Percentiles rank a stretch among this genome's conserved stretches.
Evolutionary conservation across 2,797 vertebrate genomes (phyloP).

Genomic region (Centropyge bicolor): DNA sequence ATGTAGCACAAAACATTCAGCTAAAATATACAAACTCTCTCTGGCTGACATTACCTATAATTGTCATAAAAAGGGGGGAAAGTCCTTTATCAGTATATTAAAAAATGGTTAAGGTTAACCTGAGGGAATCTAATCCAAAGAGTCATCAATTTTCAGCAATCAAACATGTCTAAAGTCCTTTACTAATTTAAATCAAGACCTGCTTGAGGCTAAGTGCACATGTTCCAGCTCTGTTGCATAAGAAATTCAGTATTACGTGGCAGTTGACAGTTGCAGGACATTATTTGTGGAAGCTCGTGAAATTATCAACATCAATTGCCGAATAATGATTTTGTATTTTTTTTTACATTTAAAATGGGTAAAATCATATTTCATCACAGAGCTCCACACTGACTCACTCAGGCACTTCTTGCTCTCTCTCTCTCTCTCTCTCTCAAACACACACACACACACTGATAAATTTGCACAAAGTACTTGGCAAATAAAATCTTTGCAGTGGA

Average conservation of each 20-base stretch:
- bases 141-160: background rate
- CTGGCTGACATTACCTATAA: constrained; percentile 10
- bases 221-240: background rate
- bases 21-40: background rate
- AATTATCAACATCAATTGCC: too few relatives aligned
- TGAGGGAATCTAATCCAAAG: background rate
- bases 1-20: background rate
- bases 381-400: too few relatives aligned
- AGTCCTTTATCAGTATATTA: background rate
- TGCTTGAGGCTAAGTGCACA: background rate
- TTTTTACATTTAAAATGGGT: too few relatives aligned
- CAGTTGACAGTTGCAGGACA: background rate
- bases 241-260: background rate
- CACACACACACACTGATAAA: too few relatives aligned
- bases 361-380: too few relatives aligned
- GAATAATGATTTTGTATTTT: too few relatives aligned
- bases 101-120: background rate
- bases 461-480: too few relatives aligned
- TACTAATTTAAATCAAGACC: constrained; percentile 6
- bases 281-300: too few relatives aligned
- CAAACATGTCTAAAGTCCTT: constrained; percentile 1
- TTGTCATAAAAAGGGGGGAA: background rate
- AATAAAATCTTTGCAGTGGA: too few relatives aligned
- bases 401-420: too few relatives aligned
- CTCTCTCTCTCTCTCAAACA: too few relatives aligned